These are phyloP conservation scores for Zaprionus taronus DNA, from an alignment of 1,140 invertebrate species.

Conservation along the genomic window DNA sequence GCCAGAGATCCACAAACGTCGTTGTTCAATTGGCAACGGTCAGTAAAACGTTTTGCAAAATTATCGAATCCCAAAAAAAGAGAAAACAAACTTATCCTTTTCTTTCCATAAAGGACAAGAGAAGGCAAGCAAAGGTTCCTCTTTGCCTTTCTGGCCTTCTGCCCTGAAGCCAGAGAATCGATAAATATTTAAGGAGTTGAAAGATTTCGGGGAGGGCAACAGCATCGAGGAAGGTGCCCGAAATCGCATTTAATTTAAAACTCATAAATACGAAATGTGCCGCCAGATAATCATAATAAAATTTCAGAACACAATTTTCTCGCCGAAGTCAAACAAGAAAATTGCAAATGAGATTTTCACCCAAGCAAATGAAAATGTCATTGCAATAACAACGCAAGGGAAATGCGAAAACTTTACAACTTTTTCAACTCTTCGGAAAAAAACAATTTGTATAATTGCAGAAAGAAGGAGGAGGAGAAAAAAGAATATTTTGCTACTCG, in stretches of 20 bases:
- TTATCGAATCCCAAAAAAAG: constrained; percentile 51
- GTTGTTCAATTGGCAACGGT: constrained; percentile 62
- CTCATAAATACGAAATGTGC: constrained; percentile 78
- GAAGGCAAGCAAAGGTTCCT: constrained; percentile 1
- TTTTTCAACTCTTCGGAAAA: constrained; percentile 6
- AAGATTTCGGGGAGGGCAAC: constrained; percentile 8
- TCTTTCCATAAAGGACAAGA: constrained; percentile 43
- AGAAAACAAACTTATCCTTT: constrained; percentile 58
- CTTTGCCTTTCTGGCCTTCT: neutral
- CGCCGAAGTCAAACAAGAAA: constrained; percentile 24
- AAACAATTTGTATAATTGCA: constrained; percentile 64
- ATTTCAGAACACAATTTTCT: constrained; percentile 48
- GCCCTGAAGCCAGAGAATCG: constrained; percentile 53
- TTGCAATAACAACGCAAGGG: constrained; percentile 19
- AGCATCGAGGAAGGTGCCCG: constrained; percentile 24
- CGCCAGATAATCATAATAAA: constrained; percentile 68
- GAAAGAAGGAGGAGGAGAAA: constrained; percentile 1
- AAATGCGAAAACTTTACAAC: constrained; percentile 26
- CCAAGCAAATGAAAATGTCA: constrained; percentile 42
- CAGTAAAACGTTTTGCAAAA: constrained; percentile 78
- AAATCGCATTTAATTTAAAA: constrained; percentile 81
- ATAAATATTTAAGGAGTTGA: constrained; percentile 75
- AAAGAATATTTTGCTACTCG: constrained; percentile 13
- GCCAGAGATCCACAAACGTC: constrained; percentile 28
- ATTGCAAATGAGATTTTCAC: constrained; percentile 57